Base-by-base conservation (phyloP, 2,797 vertebrate species). In the Gymnothorax javanicus region DNA sequence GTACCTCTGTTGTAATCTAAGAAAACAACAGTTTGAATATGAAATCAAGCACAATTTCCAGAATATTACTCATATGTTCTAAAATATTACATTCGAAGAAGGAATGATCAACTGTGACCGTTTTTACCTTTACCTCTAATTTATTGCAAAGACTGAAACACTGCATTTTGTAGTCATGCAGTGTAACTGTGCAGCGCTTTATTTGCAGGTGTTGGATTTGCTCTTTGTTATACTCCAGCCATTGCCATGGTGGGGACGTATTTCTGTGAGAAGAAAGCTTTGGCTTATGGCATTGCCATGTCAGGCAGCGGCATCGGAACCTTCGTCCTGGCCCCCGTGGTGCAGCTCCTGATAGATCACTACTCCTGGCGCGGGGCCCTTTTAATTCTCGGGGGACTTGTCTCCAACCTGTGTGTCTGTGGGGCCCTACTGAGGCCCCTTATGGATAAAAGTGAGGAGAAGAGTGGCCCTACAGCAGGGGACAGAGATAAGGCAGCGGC, bases 241-340 rank as follows among this genome's bases (percentile, higher is more conserved):
- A 94, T 99, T 23, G 97, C 98, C 0, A 99, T 99, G 97, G 98
- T 99, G 87, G 98, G 97, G 91, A 96, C 93, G 59, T 99, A 99
- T 93, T 99, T 99, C 96, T 95, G 87, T 89, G 96, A 97, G 92
- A 97, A 95, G 92, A 99, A 98, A 94, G 97, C 98, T 0, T 86
- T 99, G 89, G 98, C 98, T 0, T 99, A 98, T 43, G 98, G 98
- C 60, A 97, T 99, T 13, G 97, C 98, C 87, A 94, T 98, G 94
- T 99, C 98, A 1, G 98, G 98, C 85, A 97, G 96, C 9, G 97
- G 98, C 89, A 99, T 99, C 0, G 98, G 98, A 59, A 99, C 97
- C 84, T 99, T 99, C 91, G 89, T 99, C 88, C 94, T 99, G 91
- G 97, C 98, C 57, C 98, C 98, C 0, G 95, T 95, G 50, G 97